Evolutionary conservation across 1,140 invertebrate species (phyloP).

Genomic region (Drosophila sproati): DNA sequence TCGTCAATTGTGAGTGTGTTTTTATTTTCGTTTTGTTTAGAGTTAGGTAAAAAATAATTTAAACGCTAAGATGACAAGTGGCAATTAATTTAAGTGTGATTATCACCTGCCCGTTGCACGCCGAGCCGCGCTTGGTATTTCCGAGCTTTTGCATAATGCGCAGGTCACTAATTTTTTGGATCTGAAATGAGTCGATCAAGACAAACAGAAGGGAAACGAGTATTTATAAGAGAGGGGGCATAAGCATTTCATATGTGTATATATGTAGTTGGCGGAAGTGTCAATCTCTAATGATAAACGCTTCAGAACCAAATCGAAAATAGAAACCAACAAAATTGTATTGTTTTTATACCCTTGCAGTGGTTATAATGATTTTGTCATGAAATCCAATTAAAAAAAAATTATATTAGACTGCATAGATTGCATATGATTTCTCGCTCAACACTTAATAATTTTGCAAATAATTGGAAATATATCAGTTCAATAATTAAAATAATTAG

Average conservation of each 20-base stretch:
- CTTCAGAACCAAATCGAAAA: not conserved
- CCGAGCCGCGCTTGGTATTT: conserved; percentile 63
- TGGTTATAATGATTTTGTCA: too few species aligned
- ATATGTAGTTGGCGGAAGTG: conserved; percentile 20
- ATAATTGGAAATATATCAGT: too few species aligned
- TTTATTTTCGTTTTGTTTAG: conserved; percentile 40
- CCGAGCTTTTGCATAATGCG: conserved; percentile 60
- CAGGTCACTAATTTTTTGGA: conserved; percentile 75
- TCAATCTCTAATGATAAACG: not conserved
- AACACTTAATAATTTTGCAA: too few species aligned
- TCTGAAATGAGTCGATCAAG: conserved; percentile 50
- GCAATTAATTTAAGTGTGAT: conserved; percentile 83
- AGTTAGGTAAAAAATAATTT: conserved; percentile 80
- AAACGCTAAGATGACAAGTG: conserved; percentile 82
- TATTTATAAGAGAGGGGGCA: conserved; percentile 51
- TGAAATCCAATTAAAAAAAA: too few species aligned
- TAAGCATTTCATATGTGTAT: conserved; percentile 45
- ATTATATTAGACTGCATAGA: too few species aligned
- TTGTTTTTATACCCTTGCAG: not conserved
- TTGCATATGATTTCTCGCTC: too few species aligned
- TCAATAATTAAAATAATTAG: too few species aligned
- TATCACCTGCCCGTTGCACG: conserved; percentile 74
- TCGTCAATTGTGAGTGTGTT: conserved; percentile 17
- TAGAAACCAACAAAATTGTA: not conserved
- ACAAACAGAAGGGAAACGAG: conserved; percentile 7